Conservation (phyloP, 2,113 vertebrate genomes). For the Cryptomyrus ogoouensis region DNA sequence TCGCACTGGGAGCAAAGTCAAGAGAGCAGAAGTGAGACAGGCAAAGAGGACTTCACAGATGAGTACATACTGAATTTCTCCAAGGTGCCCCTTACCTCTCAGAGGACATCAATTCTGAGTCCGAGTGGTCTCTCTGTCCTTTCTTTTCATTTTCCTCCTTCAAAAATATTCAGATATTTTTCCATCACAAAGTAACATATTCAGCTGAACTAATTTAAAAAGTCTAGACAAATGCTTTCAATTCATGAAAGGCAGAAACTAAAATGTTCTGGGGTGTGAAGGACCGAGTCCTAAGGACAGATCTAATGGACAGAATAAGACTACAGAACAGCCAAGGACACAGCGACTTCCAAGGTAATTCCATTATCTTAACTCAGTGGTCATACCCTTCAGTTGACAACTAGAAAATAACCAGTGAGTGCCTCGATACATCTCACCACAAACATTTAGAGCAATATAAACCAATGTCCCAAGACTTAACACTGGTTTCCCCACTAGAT, state of each 20-base stretch:
- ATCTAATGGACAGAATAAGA: background rate
- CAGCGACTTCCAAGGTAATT: background rate
- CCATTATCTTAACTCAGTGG: background rate
- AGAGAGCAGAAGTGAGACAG: background rate
- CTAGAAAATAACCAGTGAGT: background rate
- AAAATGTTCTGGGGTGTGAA: background rate
- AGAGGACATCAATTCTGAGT: slow-evolving; percentile 80
- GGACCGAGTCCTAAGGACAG: background rate
- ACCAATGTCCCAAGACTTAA: background rate
- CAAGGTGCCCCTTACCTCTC: slow-evolving; percentile 71
- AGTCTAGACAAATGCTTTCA: background rate
- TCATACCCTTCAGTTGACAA: background rate
- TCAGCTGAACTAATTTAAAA: background rate
- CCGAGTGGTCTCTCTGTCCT: slow-evolving; percentile 87
- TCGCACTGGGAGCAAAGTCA: slow-evolving; percentile 60
- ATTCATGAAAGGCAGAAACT: background rate
- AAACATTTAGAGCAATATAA: background rate
- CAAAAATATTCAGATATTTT: slow-evolving; percentile 28
- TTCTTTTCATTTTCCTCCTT: slow-evolving; percentile 98
- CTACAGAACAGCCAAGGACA: background rate
- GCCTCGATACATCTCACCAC: background rate
- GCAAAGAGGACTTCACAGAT: background rate
- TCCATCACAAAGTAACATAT: background rate
- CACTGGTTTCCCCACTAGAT: background rate
- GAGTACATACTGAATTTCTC: background rate